These are phyloP conservation scores for Rhadina sibilatrix DNA, from an alignment of 2,113 vertebrate species.

Conservation along the genomic window DNA sequence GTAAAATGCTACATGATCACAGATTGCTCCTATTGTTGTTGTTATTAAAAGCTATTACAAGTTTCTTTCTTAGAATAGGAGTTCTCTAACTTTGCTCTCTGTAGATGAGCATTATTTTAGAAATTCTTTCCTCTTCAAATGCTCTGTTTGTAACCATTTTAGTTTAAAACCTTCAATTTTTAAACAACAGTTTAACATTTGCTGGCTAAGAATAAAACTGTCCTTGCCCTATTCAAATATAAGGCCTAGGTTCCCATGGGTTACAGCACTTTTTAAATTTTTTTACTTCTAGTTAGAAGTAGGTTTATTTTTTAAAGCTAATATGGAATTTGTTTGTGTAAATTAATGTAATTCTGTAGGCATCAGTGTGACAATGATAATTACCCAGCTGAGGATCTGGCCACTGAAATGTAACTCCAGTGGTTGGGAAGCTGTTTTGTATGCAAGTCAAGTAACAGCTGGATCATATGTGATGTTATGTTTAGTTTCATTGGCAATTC, in stretches of 20 bases:
- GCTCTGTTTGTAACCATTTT: neutral
- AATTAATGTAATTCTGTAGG: neutral
- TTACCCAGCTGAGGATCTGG: neutral
- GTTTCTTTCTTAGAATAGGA: neutral
- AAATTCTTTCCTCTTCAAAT: neutral
- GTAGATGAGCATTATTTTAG: neutral
- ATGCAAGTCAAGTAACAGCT: neutral
- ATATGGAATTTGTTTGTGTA: neutral
- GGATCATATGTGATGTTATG: neutral
- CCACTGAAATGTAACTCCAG: neutral
- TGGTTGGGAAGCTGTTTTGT: neutral
- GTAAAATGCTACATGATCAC: slow-evolving; percentile 42
- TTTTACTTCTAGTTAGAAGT: slow-evolving; percentile 24
- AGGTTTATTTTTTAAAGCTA: slow-evolving; percentile 44
- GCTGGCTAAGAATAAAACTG: slow-evolving; percentile 21
- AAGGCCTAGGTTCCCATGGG: neutral
- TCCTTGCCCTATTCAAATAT: neutral
- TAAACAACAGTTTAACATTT: neutral
- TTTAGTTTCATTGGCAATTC: slow-evolving; percentile 41
- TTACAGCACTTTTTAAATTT: neutral
- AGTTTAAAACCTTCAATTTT: neutral
- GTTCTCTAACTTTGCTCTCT: neutral
- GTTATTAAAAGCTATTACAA: slow-evolving; percentile 7
- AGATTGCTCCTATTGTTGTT: slow-evolving; percentile 5
- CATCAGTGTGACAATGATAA: neutral